These are phyloP conservation scores for Halesus radiatus DNA, from an alignment of 1,140 invertebrate genomes.

Conservation along the genomic window DNA sequence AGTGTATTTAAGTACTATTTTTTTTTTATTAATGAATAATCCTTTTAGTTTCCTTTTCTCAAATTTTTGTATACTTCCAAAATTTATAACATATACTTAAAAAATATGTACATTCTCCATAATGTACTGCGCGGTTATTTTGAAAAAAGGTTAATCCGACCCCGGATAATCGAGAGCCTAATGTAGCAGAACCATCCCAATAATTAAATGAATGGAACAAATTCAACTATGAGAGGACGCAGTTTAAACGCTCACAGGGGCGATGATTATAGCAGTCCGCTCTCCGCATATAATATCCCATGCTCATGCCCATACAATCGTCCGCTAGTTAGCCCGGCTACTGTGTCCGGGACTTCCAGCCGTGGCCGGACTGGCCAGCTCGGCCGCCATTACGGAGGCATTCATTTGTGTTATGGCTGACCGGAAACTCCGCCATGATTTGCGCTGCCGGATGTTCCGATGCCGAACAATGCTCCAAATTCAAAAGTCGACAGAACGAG, in stretches of 20 bases:
- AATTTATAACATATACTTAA: no score
- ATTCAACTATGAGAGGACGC: neutral
- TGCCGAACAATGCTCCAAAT: conserved; percentile 38
- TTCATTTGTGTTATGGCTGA: conserved; percentile 35
- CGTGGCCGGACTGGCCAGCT: neutral
- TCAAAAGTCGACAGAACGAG: conserved; percentile 8
- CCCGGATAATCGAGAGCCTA: no score
- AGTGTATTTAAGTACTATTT: no score
- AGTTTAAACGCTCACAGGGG: neutral
- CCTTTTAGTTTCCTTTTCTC: no score
- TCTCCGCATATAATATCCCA: neutral
- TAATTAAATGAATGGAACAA: no score
- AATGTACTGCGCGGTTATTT: no score
- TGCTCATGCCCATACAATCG: neutral
- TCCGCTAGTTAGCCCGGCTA: conserved; percentile 3
- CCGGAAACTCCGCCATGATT: conserved; percentile 46
- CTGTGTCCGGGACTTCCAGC: neutral
- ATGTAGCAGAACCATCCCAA: no score
- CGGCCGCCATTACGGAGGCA: conserved; percentile 27
- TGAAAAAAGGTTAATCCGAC: no score
- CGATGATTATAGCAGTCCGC: neutral
- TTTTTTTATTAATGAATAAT: no score
- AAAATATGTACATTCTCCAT: no score
- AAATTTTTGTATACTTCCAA: no score
- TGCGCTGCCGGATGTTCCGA: conserved; percentile 14